Percentiles rank a stretch among this genome's conserved stretches.
Conservation (phyloP, 2,113 vertebrate genomes). For the Ammodytes marinus region DNA sequence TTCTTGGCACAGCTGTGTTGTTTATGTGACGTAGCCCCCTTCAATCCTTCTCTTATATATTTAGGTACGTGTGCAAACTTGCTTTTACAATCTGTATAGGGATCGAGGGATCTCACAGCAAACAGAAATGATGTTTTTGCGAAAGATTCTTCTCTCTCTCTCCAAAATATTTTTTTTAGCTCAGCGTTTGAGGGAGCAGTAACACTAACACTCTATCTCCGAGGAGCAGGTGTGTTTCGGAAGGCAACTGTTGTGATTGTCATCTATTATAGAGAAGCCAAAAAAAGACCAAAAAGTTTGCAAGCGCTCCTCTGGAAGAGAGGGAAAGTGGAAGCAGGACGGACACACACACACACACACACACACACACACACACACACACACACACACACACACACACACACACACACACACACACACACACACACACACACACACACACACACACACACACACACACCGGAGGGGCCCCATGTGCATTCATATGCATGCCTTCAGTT, state of each 20-base stretch:
- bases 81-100: conserved; percentile 51
- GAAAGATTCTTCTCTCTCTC: conserved; percentile 40
- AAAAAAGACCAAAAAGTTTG: conserved; percentile 69
- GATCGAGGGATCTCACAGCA: conserved; percentile 58
- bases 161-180: conserved; percentile 50
- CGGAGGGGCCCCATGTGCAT: not conserved
- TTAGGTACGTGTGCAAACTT: conserved; percentile 30
- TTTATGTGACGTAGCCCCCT: not conserved
- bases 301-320: conserved; percentile 46
- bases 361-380: conserved; percentile 22
- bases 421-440: too few species aligned
- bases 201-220: conserved; percentile 63
- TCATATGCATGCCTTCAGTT: conserved; percentile 46
- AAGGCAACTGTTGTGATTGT: conserved; percentile 73
- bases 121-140: conserved; percentile 50
- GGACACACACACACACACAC: conserved; percentile 25
- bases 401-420: conserved; percentile 27
- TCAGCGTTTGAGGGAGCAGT: conserved; percentile 26
- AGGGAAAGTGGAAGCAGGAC: conserved; percentile 28
- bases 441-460: not conserved
- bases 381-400: conserved; percentile 12
- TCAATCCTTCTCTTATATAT: conserved; percentile 11
- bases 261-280: conserved; percentile 76
- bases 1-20: not conserved
- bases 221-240: conserved; percentile 70